Conservation (phyloP, 2,888 invertebrate species). For the Cremastinae sp. region DNA sequence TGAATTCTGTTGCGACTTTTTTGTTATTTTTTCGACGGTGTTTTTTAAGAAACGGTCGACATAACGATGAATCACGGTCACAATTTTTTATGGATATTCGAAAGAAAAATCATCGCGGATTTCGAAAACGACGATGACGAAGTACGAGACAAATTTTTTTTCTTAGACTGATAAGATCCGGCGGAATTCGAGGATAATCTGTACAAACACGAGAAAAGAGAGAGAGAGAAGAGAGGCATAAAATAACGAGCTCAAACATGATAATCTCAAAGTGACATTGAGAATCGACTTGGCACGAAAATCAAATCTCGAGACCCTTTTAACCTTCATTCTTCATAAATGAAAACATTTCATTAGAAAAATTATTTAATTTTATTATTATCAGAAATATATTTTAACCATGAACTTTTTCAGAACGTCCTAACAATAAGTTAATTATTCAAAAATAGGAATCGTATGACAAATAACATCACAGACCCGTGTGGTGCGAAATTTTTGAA, state of each 20-base stretch:
- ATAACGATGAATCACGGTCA: too few relatives aligned
- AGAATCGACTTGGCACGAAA: conserved; percentile 57
- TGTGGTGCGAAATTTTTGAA: too few relatives aligned
- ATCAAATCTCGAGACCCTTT: conserved; percentile 40
- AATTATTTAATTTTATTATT: too few relatives aligned
- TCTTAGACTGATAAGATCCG: conserved; percentile 57
- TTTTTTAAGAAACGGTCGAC: too few relatives aligned
- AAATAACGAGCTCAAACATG: conserved; percentile 65
- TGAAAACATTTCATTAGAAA: neutral
- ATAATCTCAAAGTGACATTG: conserved; percentile 70
- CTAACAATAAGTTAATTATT: too few relatives aligned
- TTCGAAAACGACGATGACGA: conserved; percentile 49
- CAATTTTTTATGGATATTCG: neutral
- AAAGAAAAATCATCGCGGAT: conserved; percentile 25
- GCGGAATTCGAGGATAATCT: conserved; percentile 66
- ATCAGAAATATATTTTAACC: too few relatives aligned
- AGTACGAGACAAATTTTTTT: conserved; percentile 44
- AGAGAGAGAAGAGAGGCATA: conserved; percentile 37
- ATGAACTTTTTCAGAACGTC: too few relatives aligned
- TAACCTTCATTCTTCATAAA: neutral
- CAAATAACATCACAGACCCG: too few relatives aligned
- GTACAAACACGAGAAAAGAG: conserved; percentile 53
- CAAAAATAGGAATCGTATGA: too few relatives aligned
- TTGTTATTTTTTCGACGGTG: neutral
- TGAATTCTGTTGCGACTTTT: neutral